These are phyloP conservation scores for Silurus aristotelis DNA, from an alignment of 2,797 vertebrate species.

Conservation along the genomic window DNA sequence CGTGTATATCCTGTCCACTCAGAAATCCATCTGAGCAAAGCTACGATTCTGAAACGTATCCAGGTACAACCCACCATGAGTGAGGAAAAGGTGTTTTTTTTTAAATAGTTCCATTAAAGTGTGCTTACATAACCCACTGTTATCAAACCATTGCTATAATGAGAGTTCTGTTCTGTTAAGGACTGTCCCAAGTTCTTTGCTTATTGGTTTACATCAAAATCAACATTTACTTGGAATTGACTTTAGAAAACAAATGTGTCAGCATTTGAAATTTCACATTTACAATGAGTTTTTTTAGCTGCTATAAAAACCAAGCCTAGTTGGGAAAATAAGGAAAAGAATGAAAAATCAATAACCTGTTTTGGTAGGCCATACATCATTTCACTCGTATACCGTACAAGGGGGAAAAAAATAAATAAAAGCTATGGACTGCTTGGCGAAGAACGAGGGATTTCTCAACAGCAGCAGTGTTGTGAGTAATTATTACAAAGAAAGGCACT, in stretches of 20 bases:
- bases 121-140: not conserved
- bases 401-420: not conserved
- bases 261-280: not conserved
- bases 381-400: not conserved
- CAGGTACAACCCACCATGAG: not conserved
- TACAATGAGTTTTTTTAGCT: too few relatives aligned
- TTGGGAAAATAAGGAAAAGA: not conserved
- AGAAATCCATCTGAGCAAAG: not conserved
- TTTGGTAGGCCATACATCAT: too few relatives aligned
- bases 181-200: too few relatives aligned
- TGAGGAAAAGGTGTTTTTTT: not conserved
- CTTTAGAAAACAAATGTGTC: not conserved
- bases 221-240: not conserved
- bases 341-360: not conserved
- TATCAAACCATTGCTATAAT: not conserved
- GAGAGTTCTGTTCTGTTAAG: not conserved
- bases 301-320: not conserved
- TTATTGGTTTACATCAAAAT: not conserved
- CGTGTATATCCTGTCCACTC: not conserved
- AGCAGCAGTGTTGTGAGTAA: not conserved
- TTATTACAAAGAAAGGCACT: slow-evolving; percentile 22
- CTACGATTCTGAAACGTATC: not conserved
- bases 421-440: not conserved
- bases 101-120: not conserved
- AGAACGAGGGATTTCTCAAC: slow-evolving; percentile 17